Conservation (phyloP, 2,888 invertebrate genomes). For the Cyaniris semiargus region DNA sequence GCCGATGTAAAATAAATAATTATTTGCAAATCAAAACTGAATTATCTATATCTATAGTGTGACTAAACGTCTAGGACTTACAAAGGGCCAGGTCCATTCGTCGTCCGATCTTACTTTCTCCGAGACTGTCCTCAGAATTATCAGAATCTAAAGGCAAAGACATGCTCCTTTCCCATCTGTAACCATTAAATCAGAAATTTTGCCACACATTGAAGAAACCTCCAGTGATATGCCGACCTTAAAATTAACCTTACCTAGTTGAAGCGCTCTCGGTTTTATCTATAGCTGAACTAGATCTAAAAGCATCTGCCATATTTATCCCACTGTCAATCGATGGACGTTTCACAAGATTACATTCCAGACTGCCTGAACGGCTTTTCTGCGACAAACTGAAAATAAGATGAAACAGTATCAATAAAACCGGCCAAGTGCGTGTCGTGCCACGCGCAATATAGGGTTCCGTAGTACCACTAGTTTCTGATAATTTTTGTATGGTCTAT, state of each 20-base stretch:
- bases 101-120: conserved; percentile 77
- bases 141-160: conserved; percentile 82
- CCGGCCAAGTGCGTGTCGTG: no score
- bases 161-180: conserved; percentile 86
- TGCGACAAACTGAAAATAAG: conserved; percentile 68
- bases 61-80: conserved; percentile 77
- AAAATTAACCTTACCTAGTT: conserved; percentile 58
- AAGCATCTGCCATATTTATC: conserved; percentile 84
- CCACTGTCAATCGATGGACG: conserved; percentile 90
- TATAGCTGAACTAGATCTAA: conserved; percentile 71
- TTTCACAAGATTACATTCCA: conserved; percentile 82
- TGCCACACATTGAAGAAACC: neutral
- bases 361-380: conserved; percentile 68
- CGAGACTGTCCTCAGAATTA: conserved; percentile 69
- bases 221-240: neutral
- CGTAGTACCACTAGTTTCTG: no score
- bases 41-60: conserved; percentile 58
- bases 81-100: conserved; percentile 93
- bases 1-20: conserved; percentile 75
- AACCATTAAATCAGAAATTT: conserved; percentile 42
- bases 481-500: no score
- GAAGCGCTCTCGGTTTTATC: conserved; percentile 70
- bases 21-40: conserved; percentile 74
- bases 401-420: conserved; percentile 62
- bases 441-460: no score